Conservation (phyloP, 1,140 invertebrate species). For the Diachasma alloeum region DNA sequence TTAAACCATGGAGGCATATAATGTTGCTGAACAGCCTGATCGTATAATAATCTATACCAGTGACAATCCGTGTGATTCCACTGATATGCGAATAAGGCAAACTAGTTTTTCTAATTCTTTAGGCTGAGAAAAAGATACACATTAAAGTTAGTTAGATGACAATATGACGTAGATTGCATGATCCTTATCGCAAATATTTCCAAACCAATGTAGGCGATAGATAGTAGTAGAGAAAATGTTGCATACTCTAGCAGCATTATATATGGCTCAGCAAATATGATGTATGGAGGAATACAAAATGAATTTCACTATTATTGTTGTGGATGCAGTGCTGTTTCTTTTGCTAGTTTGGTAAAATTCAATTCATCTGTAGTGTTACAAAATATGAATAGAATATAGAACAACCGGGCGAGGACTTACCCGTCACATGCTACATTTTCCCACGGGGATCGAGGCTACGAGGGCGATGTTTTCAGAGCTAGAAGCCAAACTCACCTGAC, state of each 20-base stretch:
- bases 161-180: neutral
- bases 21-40: conserved; percentile 18
- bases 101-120: neutral
- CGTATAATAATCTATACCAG: conserved; percentile 36
- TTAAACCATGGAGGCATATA: neutral
- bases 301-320: too few species aligned
- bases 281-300: too few species aligned
- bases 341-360: too few species aligned
- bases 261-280: too few species aligned
- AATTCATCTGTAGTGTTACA: neutral
- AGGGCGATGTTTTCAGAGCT: neutral
- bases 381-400: neutral
- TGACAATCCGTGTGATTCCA: conserved; percentile 40
- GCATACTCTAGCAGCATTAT: too few species aligned
- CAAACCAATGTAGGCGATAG: neutral
- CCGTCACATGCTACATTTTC: neutral
- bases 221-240: neutral
- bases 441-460: neutral
- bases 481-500: neutral
- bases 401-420: neutral
- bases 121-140: neutral
- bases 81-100: conserved; percentile 46
- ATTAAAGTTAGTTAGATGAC: conserved; percentile 9
- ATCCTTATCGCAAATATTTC: conserved; percentile 31
- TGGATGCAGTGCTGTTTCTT: too few species aligned